Evolutionary conservation across 2,113 vertebrate genomes (phyloP), one percentile per base, ranked within the genome.

Genomic region (Speoplatyrhinus poulsoni): DNA sequence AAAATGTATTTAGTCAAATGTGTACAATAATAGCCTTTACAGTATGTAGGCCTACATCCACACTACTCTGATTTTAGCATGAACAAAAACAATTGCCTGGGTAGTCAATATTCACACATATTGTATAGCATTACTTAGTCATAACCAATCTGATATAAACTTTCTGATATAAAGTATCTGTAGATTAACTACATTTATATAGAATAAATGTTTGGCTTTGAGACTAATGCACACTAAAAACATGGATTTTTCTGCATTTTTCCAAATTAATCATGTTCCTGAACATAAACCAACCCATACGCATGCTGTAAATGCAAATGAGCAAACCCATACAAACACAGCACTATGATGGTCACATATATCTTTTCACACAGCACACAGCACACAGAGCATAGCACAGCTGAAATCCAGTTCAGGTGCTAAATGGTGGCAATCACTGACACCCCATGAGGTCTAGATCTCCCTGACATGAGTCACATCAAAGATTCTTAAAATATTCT

Each of bases 301-400:
- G 16, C 41, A 41, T 16, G 4, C 64, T 36, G 26, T 26, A 33
- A 46, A 80, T 16, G 76, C 71, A 76, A 69, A 69, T 49, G 32
- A 32, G 16, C 13, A 48, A 13, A 59, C 26, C 46, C 50, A 26
- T 9, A 57, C 52, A 69, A 50, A 54, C 19, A 19, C 13, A 13
- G 53, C 62, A 53, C 79, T 82, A 81, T 82, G 85, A 79, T 26
- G 61, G 87, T 82, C 79, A 76, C 85, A 85, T 80, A 70, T 77
- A 88, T 86, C 80, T 85, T 89, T 91, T 92, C 90, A 26, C 26
- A 26, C 26, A 86, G 83, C 88, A 48, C 90, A 19, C 19, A 19
- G 19, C 87, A 73, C 63, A 79, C 63, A 46, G 64, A 77, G 77
- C 81, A 81, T 83, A 88, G 74, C 70, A 9, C 19, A 70, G 77